Percentiles rank a stretch among this genome's conserved stretches.
Evolutionary conservation across 2,888 invertebrate species (phyloP).

Genomic region (Epsilonema sp.): DNA sequence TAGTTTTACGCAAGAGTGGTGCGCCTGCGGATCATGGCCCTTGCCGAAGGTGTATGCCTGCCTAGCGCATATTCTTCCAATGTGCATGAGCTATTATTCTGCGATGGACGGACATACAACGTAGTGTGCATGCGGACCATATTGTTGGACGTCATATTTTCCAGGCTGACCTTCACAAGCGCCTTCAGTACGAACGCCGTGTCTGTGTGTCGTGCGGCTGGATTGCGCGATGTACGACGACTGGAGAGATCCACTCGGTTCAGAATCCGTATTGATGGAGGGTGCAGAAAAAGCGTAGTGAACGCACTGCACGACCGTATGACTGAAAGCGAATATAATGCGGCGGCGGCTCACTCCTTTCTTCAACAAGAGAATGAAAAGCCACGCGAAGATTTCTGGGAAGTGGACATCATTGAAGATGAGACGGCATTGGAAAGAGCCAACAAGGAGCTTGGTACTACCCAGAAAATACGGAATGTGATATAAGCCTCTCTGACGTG

Average conservation of each 20-base stretch:
- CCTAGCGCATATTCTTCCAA: no score
- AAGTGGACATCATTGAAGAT: constrained; percentile 58
- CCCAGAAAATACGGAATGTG: no score
- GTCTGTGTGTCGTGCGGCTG: constrained; percentile 69
- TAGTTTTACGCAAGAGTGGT: no score
- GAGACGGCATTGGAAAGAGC: constrained; percentile 57
- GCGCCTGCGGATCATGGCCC: no score
- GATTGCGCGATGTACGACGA: constrained; percentile 50
- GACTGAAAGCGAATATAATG: constrained; percentile 84
- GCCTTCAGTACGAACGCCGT: constrained; percentile 88
- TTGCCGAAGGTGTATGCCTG: no score
- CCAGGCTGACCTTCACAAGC: constrained; percentile 68
- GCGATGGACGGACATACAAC: no score
- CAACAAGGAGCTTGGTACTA: constrained; percentile 49
- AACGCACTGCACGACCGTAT: constrained; percentile 28
- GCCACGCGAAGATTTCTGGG: constrained; percentile 49
- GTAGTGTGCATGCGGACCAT: no score
- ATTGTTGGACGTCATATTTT: no score
- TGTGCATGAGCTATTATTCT: no score
- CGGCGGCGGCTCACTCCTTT: constrained; percentile 41
- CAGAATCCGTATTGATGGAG: constrained; percentile 12
- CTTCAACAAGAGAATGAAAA: constrained; percentile 39
- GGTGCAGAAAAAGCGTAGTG: not conserved
- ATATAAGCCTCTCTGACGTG: not conserved
- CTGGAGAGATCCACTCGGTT: constrained; percentile 59